A percentile compares a stretch with the other conserved stretches of the same genome.
Evolutionary conservation across 2,113 vertebrate genomes (phyloP).

Genomic region (Pterocles gutturalis): DNA sequence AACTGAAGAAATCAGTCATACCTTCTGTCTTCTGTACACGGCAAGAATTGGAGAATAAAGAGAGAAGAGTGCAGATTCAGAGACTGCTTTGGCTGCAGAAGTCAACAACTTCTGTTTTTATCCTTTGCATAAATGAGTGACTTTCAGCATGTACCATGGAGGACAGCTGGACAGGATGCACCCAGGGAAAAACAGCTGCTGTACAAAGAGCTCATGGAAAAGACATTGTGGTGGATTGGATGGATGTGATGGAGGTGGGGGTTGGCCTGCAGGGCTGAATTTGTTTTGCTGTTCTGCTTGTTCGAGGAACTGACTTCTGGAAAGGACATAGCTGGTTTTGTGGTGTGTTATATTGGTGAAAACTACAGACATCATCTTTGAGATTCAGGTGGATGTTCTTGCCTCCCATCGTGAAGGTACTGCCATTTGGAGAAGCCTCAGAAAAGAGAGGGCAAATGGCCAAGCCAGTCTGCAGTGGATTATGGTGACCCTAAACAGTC

Average conservation of each 20-base stretch:
- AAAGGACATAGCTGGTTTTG: not conserved
- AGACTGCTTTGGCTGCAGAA: not conserved
- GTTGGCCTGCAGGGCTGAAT: not conserved
- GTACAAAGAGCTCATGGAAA: not conserved
- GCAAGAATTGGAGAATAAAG: not conserved
- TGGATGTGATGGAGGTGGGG: not conserved
- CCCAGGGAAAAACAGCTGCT: not conserved
- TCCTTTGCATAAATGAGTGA: not conserved
- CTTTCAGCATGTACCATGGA: fast-evolving
- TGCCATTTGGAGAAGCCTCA: not conserved
- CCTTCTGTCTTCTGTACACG: not conserved
- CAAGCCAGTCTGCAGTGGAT: not conserved
- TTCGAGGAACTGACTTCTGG: not conserved
- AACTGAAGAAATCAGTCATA: not conserved
- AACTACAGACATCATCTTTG: not conserved
- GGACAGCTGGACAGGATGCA: not conserved
- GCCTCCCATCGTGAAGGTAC: not conserved
- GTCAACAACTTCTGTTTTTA: not conserved
- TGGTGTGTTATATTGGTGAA: not conserved
- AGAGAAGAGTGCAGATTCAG: not conserved
- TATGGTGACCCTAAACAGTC: not conserved
- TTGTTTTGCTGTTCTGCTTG: not conserved
- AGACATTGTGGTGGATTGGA: not conserved
- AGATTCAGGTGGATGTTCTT: not conserved
- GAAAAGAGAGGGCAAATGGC: not conserved